Percentiles rank a stretch among this genome's conserved stretches.
Conservation (phyloP, 2,113 vertebrate genomes). For the Takifugu flavidus region DNA sequence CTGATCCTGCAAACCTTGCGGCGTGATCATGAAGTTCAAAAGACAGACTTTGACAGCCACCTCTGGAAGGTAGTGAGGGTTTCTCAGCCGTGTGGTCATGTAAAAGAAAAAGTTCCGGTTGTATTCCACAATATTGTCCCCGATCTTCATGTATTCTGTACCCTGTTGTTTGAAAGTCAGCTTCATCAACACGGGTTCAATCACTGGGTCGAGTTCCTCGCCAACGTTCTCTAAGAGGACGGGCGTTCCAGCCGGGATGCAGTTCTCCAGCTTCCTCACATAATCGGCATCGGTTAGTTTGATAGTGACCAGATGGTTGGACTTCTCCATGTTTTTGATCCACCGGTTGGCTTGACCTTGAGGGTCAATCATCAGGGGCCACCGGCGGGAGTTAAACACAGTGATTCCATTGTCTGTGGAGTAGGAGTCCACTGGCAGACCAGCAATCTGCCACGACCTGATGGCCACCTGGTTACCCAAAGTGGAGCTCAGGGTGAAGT, state of each 20-base stretch:
- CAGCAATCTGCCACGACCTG: conserved; percentile 87
- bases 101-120: conserved; percentile 86
- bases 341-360: conserved; percentile 95
- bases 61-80: conserved; percentile 92
- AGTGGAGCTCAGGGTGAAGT: conserved; percentile 82
- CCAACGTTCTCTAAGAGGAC: conserved; percentile 87
- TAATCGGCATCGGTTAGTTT: conserved; percentile 86
- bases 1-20: conserved; percentile 89
- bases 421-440: conserved; percentile 88
- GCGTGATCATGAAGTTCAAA: conserved; percentile 95
- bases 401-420: conserved; percentile 92
- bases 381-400: conserved; percentile 86
- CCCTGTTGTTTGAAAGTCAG: conserved; percentile 91
- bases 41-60: conserved; percentile 91
- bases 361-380: conserved; percentile 93
- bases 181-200: conserved; percentile 88
- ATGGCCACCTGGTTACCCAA: conserved; percentile 86
- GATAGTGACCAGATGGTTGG: conserved; percentile 82
- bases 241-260: conserved; percentile 86
- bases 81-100: conserved; percentile 89
- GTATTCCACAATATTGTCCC: conserved; percentile 90
- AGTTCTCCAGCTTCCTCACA: conserved; percentile 81
- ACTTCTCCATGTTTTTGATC: conserved; percentile 93
- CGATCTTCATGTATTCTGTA: conserved; percentile 87
- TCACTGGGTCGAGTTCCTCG: conserved; percentile 87